Evolutionary conservation across 1,140 invertebrate species (phyloP).

Genomic region (Adelges cooleyi): DNA sequence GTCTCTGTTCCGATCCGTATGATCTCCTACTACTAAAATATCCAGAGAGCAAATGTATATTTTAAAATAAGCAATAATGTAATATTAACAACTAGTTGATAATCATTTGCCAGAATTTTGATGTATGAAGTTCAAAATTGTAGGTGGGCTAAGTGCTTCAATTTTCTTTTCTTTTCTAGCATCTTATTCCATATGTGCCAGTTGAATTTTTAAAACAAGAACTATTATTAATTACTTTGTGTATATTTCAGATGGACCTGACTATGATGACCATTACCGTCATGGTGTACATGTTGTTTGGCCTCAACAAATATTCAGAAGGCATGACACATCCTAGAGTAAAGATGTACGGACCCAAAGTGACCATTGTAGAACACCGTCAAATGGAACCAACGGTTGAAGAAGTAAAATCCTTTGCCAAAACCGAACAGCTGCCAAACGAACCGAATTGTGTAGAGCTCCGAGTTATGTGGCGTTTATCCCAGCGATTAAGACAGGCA

Average conservation of each 20-base stretch:
- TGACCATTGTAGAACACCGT: slow-evolving; percentile 1
- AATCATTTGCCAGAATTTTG: too few species aligned
- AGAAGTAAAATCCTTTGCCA: background rate
- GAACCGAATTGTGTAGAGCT: background rate
- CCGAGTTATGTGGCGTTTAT: slow-evolving; percentile 4
- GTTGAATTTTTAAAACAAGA: too few species aligned
- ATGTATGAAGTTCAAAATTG: too few species aligned
- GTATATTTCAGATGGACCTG: background rate
- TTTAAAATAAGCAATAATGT: too few species aligned
- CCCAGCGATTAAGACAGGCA: background rate
- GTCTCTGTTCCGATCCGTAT: too few species aligned
- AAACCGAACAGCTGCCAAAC: background rate
- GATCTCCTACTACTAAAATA: too few species aligned
- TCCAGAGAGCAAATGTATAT: too few species aligned
- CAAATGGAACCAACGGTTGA: background rate
- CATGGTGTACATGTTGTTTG: background rate
- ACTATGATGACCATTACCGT: slow-evolving; percentile 8
- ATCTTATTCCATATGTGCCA: too few species aligned
- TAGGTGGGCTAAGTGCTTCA: too few species aligned
- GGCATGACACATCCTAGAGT: background rate
- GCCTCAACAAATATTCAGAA: background rate
- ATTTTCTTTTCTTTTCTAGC: too few species aligned
- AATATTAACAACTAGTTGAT: too few species aligned
- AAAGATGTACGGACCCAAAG: slow-evolving; percentile 15
- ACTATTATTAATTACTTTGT: too few species aligned